These are phyloP conservation scores for Bovichtus variegatus DNA, from an alignment of 2,797 vertebrate species.

Conservation along the genomic window DNA sequence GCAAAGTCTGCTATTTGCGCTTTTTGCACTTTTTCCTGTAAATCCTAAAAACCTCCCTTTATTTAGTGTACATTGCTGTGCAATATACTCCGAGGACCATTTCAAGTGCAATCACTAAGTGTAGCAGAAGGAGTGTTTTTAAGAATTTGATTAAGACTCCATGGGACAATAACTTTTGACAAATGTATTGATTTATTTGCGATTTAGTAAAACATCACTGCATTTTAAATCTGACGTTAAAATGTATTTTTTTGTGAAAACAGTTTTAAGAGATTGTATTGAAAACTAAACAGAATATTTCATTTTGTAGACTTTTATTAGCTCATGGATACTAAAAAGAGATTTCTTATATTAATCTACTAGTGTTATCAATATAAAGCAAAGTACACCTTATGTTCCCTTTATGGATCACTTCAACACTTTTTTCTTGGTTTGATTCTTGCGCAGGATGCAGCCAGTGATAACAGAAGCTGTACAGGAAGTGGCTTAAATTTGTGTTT, in stretches of 20 bases:
- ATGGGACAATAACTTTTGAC: background rate
- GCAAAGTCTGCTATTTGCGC: conserved; percentile 31
- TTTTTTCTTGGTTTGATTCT: conserved; percentile 47
- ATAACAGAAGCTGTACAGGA: conserved; percentile 52
- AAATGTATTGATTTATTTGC: conserved; percentile 1
- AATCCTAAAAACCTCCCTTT: background rate
- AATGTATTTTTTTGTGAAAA: background rate
- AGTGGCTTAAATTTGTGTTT: conserved; percentile 36
- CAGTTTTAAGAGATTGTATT: background rate
- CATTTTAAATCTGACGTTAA: conserved; percentile 10
- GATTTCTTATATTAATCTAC: background rate
- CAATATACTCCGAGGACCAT: conserved; percentile 28
- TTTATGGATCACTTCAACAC: background rate
- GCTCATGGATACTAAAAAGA: background rate
- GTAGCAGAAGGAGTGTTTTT: conserved; percentile 29
- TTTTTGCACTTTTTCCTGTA: conserved; percentile 5
- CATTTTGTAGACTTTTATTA: background rate
- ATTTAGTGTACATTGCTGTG: conserved; percentile 21
- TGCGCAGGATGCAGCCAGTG: conserved; percentile 45
- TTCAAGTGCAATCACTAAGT: conserved; percentile 52
- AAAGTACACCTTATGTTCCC: background rate
- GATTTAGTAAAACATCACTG: background rate
- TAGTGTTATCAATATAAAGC: background rate
- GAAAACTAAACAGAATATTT: background rate
- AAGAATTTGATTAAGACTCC: conserved; percentile 5